Conservation (phyloP, 2,888 invertebrate genomes). For the Agrochola litura region DNA sequence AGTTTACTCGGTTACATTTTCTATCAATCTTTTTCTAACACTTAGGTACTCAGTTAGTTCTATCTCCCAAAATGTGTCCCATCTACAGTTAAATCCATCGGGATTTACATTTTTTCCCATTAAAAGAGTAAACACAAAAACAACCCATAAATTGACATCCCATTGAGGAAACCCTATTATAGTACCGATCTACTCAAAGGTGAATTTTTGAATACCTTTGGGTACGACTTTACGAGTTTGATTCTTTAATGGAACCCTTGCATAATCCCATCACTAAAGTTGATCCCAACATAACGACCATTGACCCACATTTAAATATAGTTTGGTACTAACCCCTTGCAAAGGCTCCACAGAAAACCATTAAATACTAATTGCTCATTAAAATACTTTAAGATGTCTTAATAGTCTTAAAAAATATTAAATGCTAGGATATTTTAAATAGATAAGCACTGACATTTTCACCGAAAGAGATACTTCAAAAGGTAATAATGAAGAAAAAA, state of each 20-base stretch:
- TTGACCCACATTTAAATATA: constrained; percentile 21
- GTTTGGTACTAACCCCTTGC: constrained; percentile 6
- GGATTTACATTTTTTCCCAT: neutral
- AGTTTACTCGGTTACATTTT: neutral
- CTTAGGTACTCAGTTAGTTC: neutral
- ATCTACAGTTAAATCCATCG: no score
- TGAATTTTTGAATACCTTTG: constrained; percentile 44
- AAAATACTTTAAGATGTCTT: constrained; percentile 18
- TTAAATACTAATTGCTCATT: constrained; percentile 55
- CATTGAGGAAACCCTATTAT: constrained; percentile 15
- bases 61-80: no score
- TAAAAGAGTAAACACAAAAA: constrained; percentile 27
- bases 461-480: neutral
- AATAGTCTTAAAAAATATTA: constrained; percentile 1
- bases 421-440: constrained; percentile 20
- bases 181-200: neutral
- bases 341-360: constrained; percentile 2
- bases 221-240: constrained; percentile 25
- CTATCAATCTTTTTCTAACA: neutral
- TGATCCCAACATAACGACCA: constrained; percentile 10
- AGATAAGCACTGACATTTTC: constrained; percentile 15
- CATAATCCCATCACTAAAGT: constrained; percentile 30
- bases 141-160: constrained; percentile 3
- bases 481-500: neutral
- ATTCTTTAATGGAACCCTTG: constrained; percentile 35